Base-by-base conservation (phyloP, 2,888 invertebrate species). In the Drosophila putrida region DNA sequence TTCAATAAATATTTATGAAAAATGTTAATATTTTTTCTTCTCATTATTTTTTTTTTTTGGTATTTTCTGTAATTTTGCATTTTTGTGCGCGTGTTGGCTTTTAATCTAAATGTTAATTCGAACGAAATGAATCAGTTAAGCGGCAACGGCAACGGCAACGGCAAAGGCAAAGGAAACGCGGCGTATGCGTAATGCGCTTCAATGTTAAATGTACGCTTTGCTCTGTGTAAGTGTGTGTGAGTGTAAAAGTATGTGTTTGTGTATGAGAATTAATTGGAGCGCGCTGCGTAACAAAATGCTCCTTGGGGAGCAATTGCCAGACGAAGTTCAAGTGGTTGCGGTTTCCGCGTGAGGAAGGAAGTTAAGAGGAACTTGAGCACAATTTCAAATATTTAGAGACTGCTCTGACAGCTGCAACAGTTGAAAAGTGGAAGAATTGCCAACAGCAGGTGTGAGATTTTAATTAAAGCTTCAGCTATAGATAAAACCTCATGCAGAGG, bases 101-200 rank as follows among this genome's bases (percentile, higher is more conserved):
- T 86, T 83, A 88, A 83, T 83, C 82, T 83, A 83, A 83, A 83
- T 83, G 82, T 88, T 83, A 83, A 83, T 83, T 88, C 57, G 65
- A 62, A 49, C 50, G 50, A 82, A 80, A 82, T 82, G 86, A 82
- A 85, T 86, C 88, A 82, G 83, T 82, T 85, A 87, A 74, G 66
- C 71, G 47, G 55, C 60, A 47, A 28, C 20, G 38, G 28, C 62
- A 54, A 25, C 31, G 43, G 20, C 43, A 31, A 31, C 0, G 31
- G 6, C 27, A 47, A 61, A 62, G 55, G 38, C 50, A 35, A 54
- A 31, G 54, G 51, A 57, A 58, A 33, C 58, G 15, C 13, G 82
- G 54, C 77, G 80, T 79, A 77, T 83, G 68, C 86, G 63, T 77
- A 78, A 75, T 73, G 72, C 57, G 57, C 61, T 33, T 39, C 39